phyloP scores from a whole-genome alignment of 2,113 vertebrate species.

The Pachyramphus minor region DNA sequence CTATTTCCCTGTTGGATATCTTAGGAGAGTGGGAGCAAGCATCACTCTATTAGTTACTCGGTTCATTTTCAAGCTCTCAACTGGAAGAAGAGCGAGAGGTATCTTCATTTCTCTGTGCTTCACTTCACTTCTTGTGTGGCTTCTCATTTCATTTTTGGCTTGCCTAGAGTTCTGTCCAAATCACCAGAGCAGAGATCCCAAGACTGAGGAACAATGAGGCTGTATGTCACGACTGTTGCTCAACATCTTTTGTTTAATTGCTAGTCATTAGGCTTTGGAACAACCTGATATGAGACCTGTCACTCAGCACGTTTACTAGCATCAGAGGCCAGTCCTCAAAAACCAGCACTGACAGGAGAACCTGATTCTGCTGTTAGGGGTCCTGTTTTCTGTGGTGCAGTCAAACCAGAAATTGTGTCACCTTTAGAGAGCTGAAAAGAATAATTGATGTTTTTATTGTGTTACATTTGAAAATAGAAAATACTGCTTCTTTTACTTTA shows the following conservation, averaged over 20 bases:
- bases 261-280: neutral
- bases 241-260: neutral
- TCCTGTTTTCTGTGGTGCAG: neutral
- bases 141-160: neutral
- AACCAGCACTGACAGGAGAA: neutral
- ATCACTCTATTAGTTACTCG: fast-evolving
- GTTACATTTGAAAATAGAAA: neutral
- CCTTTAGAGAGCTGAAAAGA: neutral
- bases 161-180: neutral
- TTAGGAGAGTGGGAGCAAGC: neutral
- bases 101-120: neutral
- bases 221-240: neutral
- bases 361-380: neutral
- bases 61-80: neutral
- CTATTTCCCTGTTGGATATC: neutral
- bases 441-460: neutral
- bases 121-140: neutral
- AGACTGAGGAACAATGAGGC: neutral
- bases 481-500: neutral
- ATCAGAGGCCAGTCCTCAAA: neutral
- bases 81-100: neutral
- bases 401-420: neutral
- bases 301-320: neutral
- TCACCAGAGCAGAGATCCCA: neutral
- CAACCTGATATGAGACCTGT: neutral